Percentiles rank a stretch among this genome's conserved stretches.
Conservation (phyloP, 2,888 invertebrate species). For the Agrochola circellaris region DNA sequence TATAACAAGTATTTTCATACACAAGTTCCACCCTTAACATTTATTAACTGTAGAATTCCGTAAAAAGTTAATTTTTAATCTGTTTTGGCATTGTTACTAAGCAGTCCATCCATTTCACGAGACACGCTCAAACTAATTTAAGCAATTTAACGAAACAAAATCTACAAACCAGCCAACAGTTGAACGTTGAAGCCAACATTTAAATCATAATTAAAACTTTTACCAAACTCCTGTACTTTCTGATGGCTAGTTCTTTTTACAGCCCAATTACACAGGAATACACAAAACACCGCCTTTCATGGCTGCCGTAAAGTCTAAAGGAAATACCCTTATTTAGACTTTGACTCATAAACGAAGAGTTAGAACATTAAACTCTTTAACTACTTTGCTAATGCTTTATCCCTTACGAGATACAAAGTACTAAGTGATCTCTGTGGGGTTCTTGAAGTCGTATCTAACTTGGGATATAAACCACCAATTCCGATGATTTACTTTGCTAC, state of each 20-base stretch:
- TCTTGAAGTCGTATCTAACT: constrained; percentile 29
- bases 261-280: constrained; percentile 58
- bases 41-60: background rate
- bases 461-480: constrained; percentile 9
- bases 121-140: constrained; percentile 34
- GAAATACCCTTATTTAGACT: constrained; percentile 46
- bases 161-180: constrained; percentile 29
- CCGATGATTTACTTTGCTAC: background rate
- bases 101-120: constrained; percentile 7
- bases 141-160: constrained; percentile 50
- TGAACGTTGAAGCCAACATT: constrained; percentile 36
- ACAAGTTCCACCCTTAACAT: background rate
- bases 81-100: background rate
- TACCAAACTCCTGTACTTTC: constrained; percentile 45
- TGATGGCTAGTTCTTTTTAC: constrained; percentile 62
- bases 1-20: background rate
- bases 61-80: background rate
- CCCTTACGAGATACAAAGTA: constrained; percentile 46
- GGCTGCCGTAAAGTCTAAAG: constrained; percentile 45
- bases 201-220: constrained; percentile 66
- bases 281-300: constrained; percentile 57
- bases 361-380: constrained; percentile 58
- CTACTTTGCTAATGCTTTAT: constrained; percentile 52
- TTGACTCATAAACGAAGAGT: constrained; percentile 57
- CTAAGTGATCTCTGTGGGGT: constrained; percentile 30